Evolutionary conservation across 2,113 vertebrate species (phyloP).

Genomic region (Eptesicus fuscus): DNA sequence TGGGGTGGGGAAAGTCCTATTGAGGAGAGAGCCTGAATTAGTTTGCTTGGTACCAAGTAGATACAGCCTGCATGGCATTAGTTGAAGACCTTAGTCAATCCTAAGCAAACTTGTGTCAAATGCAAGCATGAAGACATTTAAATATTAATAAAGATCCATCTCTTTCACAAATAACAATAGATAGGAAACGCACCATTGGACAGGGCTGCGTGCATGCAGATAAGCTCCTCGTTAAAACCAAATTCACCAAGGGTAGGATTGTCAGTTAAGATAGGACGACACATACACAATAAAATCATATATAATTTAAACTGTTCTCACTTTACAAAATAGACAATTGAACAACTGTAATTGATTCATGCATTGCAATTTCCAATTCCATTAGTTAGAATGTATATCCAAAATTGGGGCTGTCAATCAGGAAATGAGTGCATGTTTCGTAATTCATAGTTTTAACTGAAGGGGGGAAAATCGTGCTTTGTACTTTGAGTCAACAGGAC

Average conservation of each 20-base stretch:
- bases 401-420: constrained; percentile 81
- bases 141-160: constrained; percentile 53
- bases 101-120: neutral
- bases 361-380: constrained; percentile 72
- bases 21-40: neutral
- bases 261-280: constrained; percentile 37
- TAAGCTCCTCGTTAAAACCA: constrained; percentile 65
- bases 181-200: constrained; percentile 16
- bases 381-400: constrained; percentile 72
- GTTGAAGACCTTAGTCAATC: neutral
- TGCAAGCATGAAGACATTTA: neutral
- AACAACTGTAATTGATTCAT: constrained; percentile 78
- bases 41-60: neutral
- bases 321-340: constrained; percentile 74
- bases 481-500: neutral
- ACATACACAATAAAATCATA: constrained; percentile 59
- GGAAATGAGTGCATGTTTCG: constrained; percentile 64
- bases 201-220: neutral
- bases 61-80: too few relatives aligned
- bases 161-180: constrained; percentile 48
- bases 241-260: constrained; percentile 38
- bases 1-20: neutral
- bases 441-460: constrained; percentile 74
- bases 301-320: constrained; percentile 70
- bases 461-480: constrained; percentile 46